phyloP scores from a whole-genome alignment of 2,888 invertebrate genomes.

The Mechanitis messenoides region DNA sequence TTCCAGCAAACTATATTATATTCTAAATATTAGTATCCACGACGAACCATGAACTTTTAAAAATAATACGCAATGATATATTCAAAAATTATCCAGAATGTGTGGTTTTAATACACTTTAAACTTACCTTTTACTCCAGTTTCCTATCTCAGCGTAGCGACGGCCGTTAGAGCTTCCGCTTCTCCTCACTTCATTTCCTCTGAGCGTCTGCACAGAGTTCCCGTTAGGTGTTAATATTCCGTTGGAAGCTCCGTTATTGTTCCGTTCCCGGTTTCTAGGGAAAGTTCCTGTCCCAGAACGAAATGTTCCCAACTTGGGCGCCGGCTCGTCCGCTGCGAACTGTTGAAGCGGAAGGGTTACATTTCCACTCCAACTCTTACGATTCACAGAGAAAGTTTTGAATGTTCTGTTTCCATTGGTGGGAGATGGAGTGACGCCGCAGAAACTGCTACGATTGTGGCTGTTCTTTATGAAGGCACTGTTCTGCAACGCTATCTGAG shows the following conservation, averaged over 20 bases:
- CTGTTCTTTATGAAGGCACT: constrained; percentile 73
- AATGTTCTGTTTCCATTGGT: constrained; percentile 65
- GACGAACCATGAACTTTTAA: neutral
- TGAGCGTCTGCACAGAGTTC: constrained; percentile 66
- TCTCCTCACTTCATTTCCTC: constrained; percentile 74
- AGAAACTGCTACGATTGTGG: constrained; percentile 73
- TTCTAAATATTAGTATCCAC: too few relatives aligned
- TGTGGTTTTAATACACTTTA: constrained; percentile 29
- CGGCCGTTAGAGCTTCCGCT: constrained; percentile 73
- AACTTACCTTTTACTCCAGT: constrained; percentile 76
- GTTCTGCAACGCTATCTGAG: constrained; percentile 67
- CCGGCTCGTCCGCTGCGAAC: constrained; percentile 60
- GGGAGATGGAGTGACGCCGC: constrained; percentile 68
- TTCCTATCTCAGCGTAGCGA: constrained; percentile 77
- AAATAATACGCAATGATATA: neutral
- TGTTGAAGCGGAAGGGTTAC: constrained; percentile 72
- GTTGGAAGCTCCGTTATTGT: constrained; percentile 64
- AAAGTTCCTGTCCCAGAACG: constrained; percentile 72
- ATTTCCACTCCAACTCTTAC: constrained; percentile 75
- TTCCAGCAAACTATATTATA: too few relatives aligned
- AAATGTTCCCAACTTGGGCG: constrained; percentile 69
- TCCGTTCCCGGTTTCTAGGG: constrained; percentile 70
- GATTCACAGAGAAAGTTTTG: constrained; percentile 71
- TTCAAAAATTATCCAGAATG: neutral
- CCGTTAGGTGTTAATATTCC: constrained; percentile 75